Base-by-base conservation (phyloP, 2,797 vertebrate species). In the Lepus oiostolus region DNA sequence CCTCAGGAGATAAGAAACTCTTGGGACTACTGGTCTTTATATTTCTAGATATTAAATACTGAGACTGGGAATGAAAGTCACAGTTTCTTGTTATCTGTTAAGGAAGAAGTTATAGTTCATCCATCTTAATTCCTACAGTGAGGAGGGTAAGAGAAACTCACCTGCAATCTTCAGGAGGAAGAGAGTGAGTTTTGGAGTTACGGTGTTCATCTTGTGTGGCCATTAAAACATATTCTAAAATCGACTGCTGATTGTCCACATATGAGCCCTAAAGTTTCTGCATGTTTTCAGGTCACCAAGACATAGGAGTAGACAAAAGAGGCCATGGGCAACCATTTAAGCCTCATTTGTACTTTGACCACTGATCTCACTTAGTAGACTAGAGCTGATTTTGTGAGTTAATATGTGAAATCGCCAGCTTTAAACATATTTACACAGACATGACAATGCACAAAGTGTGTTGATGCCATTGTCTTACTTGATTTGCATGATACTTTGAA, bases 111-210 rank as follows among this genome's bases (percentile, higher is more conserved):
- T 14, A 0, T 8, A 71, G 62, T 67, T 88, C 82, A 50, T 19
- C 16, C 5, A 54, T 54, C 24, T 90, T 24, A 75, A 52, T 11
- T 71, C 32, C 6, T 35, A 35, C 70, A 63, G 30, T 67, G 58
- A 82, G 2, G 19, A 81, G 35, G 21, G 21, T 8, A 60, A 72
- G 52, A 81, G 58, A 52, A 7, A 42, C 19, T 68, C n/a, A 17
- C 6, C 30, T 32, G 22, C 22, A 54, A 6, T 35, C 9, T 79
- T 71, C 21, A 83, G 58, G 38, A 62, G 11, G 70, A 87, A 16
- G 32, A 90, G 94, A 87, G 76, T 94, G 63, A 95, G 83, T 80
- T 85, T 96, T 50, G 90, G 38, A 71, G 22, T 60, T 28, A 22
- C 1, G 26, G 19, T 50, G 22, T n/a, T 77, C 62, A 2, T 52